These are phyloP conservation scores for Callaeas wilsoni DNA, from an alignment of 2,113 vertebrate genomes.

Conservation along the genomic window DNA sequence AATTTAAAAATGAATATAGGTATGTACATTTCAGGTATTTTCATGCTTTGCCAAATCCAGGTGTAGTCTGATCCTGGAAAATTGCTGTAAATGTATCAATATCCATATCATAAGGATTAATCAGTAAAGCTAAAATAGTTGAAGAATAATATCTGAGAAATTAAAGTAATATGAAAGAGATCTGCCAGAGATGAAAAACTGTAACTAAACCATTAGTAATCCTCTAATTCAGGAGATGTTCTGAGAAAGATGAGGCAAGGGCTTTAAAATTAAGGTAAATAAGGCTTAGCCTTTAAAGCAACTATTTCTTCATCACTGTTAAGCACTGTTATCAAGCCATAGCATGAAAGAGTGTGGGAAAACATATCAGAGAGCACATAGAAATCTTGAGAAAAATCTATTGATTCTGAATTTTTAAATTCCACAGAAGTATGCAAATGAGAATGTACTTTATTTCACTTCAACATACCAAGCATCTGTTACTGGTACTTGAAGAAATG, in stretches of 20 bases:
- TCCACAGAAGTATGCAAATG: background rate
- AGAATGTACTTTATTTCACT: background rate
- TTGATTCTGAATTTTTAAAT: background rate
- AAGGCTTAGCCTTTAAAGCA: background rate
- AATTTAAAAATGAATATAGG: background rate
- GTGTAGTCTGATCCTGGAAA: background rate
- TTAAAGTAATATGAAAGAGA: background rate
- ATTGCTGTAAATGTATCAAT: background rate
- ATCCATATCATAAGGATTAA: background rate
- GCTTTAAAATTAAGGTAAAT: slow-evolving; percentile 15
- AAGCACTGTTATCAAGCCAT: background rate
- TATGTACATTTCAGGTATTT: background rate
- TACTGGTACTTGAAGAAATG: background rate
- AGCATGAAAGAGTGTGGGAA: background rate
- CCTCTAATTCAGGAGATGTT: background rate
- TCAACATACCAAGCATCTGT: slow-evolving; percentile 7
- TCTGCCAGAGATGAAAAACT: background rate
- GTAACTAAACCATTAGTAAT: slow-evolving; percentile 8
- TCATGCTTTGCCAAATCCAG: background rate
- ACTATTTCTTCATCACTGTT: slow-evolving; percentile 27
- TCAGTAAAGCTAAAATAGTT: slow-evolving; percentile 17
- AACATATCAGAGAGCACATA: background rate
- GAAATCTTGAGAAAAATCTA: background rate
- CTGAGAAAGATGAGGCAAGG: slow-evolving; percentile 37
- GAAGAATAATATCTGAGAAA: background rate